Conservation (phyloP, 2,113 vertebrate genomes). For the Mugil cephalus region DNA sequence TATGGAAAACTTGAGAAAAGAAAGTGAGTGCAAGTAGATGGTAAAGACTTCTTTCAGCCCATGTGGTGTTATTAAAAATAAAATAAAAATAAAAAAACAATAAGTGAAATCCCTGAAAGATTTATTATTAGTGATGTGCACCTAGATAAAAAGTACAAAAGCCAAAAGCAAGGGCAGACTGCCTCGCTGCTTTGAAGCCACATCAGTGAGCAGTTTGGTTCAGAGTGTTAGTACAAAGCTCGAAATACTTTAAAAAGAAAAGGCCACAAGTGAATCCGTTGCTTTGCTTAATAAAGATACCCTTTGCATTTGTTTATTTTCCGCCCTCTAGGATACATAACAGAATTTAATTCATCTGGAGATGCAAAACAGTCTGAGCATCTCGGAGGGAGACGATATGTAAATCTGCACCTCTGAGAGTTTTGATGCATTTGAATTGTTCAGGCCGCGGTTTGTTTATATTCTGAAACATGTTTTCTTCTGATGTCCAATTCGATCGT, state of each 20-base stretch:
- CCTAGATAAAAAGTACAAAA: conserved; percentile 28
- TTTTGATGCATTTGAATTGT: neutral
- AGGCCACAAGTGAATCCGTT: conserved; percentile 1
- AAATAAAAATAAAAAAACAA: neutral
- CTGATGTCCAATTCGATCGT: too few relatives aligned
- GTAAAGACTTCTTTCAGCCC: conserved; percentile 3
- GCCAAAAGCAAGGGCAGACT: conserved; percentile 30
- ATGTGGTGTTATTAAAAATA: conserved; percentile 4
- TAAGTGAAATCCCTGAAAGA: conserved; percentile 11
- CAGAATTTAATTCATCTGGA: conserved; percentile 9
- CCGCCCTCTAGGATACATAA: neutral
- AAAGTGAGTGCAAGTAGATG: neutral
- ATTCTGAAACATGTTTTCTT: too few relatives aligned
- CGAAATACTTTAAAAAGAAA: conserved; percentile 5
- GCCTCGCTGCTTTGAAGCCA: conserved; percentile 8
- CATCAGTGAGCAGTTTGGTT: conserved; percentile 33
- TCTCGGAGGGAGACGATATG: neutral
- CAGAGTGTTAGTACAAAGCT: conserved; percentile 55
- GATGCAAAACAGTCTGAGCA: conserved; percentile 1
- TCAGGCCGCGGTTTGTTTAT: neutral
- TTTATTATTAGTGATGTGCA: conserved; percentile 25
- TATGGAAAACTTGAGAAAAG: neutral
- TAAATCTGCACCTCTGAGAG: conserved; percentile 15
- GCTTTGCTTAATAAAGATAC: conserved; percentile 15
- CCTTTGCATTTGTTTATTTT: neutral